Evolutionary conservation across 2,113 vertebrate genomes (phyloP), one percentile per base, ranked within the genome.

Genomic region (Platycercus adscitus): DNA sequence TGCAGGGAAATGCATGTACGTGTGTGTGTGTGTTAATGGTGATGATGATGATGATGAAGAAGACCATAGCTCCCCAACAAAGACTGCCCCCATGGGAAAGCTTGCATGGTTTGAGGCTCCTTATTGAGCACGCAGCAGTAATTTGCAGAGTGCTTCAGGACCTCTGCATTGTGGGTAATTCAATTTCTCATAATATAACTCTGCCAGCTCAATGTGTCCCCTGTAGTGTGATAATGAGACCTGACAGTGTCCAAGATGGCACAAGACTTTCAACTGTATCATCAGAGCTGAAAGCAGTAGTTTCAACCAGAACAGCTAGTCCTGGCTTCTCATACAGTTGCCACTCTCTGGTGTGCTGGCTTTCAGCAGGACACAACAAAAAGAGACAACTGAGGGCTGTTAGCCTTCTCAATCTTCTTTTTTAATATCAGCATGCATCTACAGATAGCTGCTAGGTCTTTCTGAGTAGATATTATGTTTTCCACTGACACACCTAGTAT

Each of bases 351-450:
- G 29, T 70, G 63, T 15, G 41, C 44, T 58, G 55, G 24, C 29
- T 89, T 95, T 73, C 55, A 88, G 17, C 18, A 50, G 39, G 20
- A 31, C 37, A 35, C 9, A n/a, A 33, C 5, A 55, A 50, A 76
- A 93, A 70, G 86, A 88, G 78, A 35, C 64, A 63, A 73, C 25
- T 63, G 91, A 95, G 50, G 33, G 60, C 88, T 81, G 39, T 96
- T 73, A 90, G 43, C 43, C 55, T 86, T 70, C 79, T 96, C 91
- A 85, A 77, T 94, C 93, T 94, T 64, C 80, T 96, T 66, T 66
- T 92, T 86, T 86, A 96, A 81, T 94, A 93, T 81, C 72, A 52
- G 49, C 13, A 29, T 78, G 78, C 14, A 6, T 41, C 88, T 77
- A 95, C n/a, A 91, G 81, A 69, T 77, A 86, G 70, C 75, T 94